Conservation (phyloP, 2,888 invertebrate species). For the Pocota personata region DNA sequence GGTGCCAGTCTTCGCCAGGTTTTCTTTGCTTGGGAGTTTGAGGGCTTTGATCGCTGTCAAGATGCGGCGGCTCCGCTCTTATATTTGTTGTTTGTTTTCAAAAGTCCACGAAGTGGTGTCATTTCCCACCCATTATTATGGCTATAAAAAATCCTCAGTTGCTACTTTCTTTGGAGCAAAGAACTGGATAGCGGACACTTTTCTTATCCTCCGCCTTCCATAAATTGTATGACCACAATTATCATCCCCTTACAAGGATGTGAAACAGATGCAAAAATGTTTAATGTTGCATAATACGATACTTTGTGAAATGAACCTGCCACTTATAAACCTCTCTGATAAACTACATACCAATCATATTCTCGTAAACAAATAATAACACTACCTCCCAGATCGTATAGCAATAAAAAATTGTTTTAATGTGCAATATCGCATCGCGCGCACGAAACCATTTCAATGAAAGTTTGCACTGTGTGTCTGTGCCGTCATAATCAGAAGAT, state of each 20-base stretch:
- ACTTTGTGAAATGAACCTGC: background rate
- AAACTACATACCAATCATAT: slow-evolving; percentile 22
- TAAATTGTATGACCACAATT: background rate
- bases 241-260: slow-evolving; percentile 7
- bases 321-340: slow-evolving; percentile 1
- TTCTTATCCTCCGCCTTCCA: too few species aligned
- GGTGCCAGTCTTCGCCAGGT: too few species aligned
- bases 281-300: slow-evolving; percentile 10
- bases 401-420: background rate
- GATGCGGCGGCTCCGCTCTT: too few species aligned
- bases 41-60: too few species aligned
- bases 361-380: slow-evolving; percentile 45
- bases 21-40: too few species aligned
- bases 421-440: slow-evolving; percentile 11
- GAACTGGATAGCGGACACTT: too few species aligned
- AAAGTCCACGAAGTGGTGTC: too few species aligned
- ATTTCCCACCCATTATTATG: too few species aligned
- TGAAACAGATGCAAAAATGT: background rate
- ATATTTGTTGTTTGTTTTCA: too few species aligned
- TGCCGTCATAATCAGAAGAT: slow-evolving; percentile 64
- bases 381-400: slow-evolving; percentile 2
- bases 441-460: slow-evolving; percentile 28
- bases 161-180: too few species aligned
- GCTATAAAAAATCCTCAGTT: too few species aligned
- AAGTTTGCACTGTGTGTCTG: slow-evolving; percentile 29